Evolutionary conservation across 2,797 vertebrate genomes (phyloP), one percentile per base, ranked within the genome.

Genomic region (Martes flavigula): DNA sequence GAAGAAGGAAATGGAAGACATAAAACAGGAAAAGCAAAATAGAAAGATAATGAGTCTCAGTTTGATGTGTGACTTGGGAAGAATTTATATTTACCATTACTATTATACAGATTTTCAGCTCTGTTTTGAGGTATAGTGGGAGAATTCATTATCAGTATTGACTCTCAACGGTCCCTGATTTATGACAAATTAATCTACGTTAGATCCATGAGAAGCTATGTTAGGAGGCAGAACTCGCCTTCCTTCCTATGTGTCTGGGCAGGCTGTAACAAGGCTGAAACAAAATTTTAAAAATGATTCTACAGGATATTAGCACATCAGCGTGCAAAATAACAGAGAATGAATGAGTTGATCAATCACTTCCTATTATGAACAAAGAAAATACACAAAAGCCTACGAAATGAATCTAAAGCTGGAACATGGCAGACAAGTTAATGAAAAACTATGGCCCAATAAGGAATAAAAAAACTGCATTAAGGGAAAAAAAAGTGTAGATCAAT

Each of bases 131-230:
- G 91, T 97, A 87, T 75, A 92, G 48, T 62, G 48, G 95, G 85
- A 84, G 70, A 85, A 97, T 98, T 98, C 98, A 97, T 97, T 98
- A 66, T 86, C 97, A 98, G 62, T 75, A 97, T 91, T 82, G 94
- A 94, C 72, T 96, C 83, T 87, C 90, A 92, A 23, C 91, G 70
- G 92, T 96, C 92, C 95, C 54, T 72, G 81, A 90, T 82, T 95
- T 96, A 97, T 96, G 97, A 97, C 96, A 97, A 87, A 96, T 94
- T 97, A 70, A 97, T 97, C 78, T 97, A 87, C 18, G 60, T 96
- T 97, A 87, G 68, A 93, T 96, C 87, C 89, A 95, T 98, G 96
- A 97, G 92, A 95, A 97, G 94, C 90, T 96, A 88, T 87, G 66
- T 93, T 97, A 96, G 15, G 66, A 85, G 64, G 90, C 35, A 70